These are phyloP conservation scores for Nothobranchius furzeri DNA, from an alignment of 2,113 vertebrate genomes.

Conservation along the genomic window DNA sequence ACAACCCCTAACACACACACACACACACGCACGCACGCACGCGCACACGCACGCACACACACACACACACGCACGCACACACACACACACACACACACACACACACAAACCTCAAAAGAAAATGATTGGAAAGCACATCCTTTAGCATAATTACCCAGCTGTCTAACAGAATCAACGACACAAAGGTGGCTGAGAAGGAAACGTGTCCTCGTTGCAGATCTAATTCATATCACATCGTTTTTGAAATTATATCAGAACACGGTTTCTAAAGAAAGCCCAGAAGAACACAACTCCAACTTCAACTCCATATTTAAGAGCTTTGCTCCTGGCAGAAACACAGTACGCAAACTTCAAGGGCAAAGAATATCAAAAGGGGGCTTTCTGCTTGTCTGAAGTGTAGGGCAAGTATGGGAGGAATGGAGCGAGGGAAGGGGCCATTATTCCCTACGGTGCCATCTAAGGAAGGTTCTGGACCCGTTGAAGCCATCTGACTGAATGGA, in stretches of 20 bases:
- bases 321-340: constrained; percentile 21
- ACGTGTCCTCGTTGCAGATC: background rate
- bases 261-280: background rate
- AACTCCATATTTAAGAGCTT: constrained; percentile 17
- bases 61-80: too few relatives aligned
- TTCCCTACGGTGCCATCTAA: constrained; percentile 70
- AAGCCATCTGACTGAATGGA: constrained; percentile 73
- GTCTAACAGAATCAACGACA: too few relatives aligned
- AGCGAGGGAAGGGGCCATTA: constrained; percentile 17
- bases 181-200: too few relatives aligned
- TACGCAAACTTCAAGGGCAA: constrained; percentile 23
- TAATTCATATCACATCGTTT: background rate
- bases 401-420: constrained; percentile 29
- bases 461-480: constrained; percentile 67
- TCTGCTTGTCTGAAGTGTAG: constrained; percentile 16
- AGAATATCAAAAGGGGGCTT: constrained; percentile 22
- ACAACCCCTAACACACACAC: too few relatives aligned
- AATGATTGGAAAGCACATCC: too few relatives aligned
- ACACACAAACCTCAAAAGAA: too few relatives aligned
- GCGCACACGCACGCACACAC: too few relatives aligned
- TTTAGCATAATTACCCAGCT: too few relatives aligned
- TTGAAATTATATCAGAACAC: background rate
- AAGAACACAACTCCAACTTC: constrained; percentile 1
- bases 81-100: too few relatives aligned
- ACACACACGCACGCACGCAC: too few relatives aligned